These are phyloP conservation scores for Eulemur albifrons DNA, from an alignment of 2,797 vertebrate genomes.

Conservation along the genomic window DNA sequence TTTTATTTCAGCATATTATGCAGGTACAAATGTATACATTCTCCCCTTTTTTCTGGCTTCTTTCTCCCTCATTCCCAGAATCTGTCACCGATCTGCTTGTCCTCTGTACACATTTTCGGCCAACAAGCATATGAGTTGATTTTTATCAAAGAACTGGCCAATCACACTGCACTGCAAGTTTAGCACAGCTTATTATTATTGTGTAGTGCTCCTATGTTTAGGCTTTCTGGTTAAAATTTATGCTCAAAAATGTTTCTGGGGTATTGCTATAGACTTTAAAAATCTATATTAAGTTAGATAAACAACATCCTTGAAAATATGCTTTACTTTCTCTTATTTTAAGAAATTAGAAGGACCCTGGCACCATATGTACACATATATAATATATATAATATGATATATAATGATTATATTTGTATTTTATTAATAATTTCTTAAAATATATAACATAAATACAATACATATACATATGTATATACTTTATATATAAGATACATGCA, in stretches of 20 bases:
- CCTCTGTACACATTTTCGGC: not conserved
- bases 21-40: too few relatives aligned
- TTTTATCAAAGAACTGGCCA: not conserved
- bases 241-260: not conserved
- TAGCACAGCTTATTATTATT: not conserved
- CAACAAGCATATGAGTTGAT: not conserved
- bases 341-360: not conserved
- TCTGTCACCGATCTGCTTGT: not conserved
- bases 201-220: not conserved
- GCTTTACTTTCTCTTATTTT: not conserved
- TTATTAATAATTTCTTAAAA: not conserved
- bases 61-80: not conserved
- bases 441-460: not conserved
- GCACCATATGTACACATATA: not conserved
- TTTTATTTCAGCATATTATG: too few relatives aligned
- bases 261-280: not conserved
- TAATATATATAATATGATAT: not conserved
- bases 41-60: not conserved
- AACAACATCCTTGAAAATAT: not conserved
- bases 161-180: fast-evolving
- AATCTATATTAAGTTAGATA: not conserved
- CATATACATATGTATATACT: not conserved
- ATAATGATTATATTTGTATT: not conserved
- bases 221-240: not conserved
- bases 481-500: not conserved